phyloP scores from a whole-genome alignment of 2,113 vertebrate species.

The Microtus richardsoni region DNA sequence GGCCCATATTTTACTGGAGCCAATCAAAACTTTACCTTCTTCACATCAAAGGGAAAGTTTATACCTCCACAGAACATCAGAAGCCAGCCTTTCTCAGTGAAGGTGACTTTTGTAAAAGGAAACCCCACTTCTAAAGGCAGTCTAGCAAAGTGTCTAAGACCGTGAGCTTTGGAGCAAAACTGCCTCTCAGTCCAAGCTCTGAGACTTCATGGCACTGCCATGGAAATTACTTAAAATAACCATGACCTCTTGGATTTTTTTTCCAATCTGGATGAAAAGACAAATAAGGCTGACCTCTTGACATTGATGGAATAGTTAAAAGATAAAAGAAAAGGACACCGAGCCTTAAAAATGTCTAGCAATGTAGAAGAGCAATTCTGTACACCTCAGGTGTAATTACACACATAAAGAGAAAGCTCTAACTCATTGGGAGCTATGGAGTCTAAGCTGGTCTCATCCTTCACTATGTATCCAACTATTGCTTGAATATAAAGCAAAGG shows the following conservation, averaged over 20 bases:
- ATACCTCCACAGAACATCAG: background rate
- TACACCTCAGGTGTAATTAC: background rate
- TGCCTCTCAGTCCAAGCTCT: background rate
- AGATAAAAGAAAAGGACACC: constrained; percentile 5
- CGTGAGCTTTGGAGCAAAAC: background rate
- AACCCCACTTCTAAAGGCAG: background rate
- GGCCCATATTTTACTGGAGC: constrained; percentile 1
- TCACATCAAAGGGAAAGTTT: constrained; percentile 29
- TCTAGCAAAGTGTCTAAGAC: background rate
- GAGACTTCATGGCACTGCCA: background rate
- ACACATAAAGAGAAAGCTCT: background rate
- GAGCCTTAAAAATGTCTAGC: constrained; percentile 2
- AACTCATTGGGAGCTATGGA: background rate
- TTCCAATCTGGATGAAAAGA: background rate
- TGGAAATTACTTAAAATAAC: constrained; percentile 31
- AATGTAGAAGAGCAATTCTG: constrained; percentile 34
- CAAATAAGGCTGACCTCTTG: background rate
- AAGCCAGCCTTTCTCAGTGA: background rate
- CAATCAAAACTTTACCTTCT: constrained; percentile 42
- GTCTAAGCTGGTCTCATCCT: background rate
- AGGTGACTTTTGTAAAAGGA: background rate
- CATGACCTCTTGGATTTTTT: background rate
- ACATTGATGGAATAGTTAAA: background rate
- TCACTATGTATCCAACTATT: background rate
- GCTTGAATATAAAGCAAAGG: background rate